Percentiles rank a stretch among this genome's conserved stretches.
These are phyloP conservation scores for Bombus impatiens DNA, from an alignment of 1,140 invertebrate species.

Conservation along the genomic window DNA sequence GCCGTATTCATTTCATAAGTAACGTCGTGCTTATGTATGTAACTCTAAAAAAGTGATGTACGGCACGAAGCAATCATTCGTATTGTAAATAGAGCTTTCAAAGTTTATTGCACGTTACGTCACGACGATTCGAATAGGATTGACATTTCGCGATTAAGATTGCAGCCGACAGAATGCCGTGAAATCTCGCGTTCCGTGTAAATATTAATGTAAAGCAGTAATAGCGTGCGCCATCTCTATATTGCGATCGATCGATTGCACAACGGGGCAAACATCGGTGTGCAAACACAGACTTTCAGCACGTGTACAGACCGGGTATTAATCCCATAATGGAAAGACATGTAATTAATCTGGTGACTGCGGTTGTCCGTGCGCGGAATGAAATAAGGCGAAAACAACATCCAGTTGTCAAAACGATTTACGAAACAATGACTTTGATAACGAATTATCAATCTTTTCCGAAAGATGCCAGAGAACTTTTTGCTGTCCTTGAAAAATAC, in stretches of 20 bases:
- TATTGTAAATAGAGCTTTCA: neutral
- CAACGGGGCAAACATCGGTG: conserved; percentile 39
- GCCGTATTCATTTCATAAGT: too few species aligned
- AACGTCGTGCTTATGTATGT: too few species aligned
- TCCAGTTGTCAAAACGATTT: neutral
- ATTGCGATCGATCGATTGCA: conserved; percentile 49
- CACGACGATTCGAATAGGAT: neutral
- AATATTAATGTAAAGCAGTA: conserved; percentile 52
- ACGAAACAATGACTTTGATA: neutral
- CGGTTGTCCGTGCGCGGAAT: neutral
- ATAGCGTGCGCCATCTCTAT: conserved; percentile 37
- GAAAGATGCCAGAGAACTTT: neutral
- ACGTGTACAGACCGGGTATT: conserved; percentile 22
- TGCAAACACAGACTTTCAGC: conserved; percentile 49
- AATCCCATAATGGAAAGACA: conserved; percentile 52
- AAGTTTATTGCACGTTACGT: neutral
- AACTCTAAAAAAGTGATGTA: neutral
- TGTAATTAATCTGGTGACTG: conserved; percentile 46
- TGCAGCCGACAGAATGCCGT: conserved; percentile 8
- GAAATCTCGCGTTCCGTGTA: conserved; percentile 44
- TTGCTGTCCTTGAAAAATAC: neutral
- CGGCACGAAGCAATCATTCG: neutral
- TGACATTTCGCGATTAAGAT: neutral
- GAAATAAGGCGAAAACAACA: conserved; percentile 13
- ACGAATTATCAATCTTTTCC: neutral